Base-by-base conservation (phyloP, 2,797 vertebrate genomes). In the Pelochelys cantorii region DNA sequence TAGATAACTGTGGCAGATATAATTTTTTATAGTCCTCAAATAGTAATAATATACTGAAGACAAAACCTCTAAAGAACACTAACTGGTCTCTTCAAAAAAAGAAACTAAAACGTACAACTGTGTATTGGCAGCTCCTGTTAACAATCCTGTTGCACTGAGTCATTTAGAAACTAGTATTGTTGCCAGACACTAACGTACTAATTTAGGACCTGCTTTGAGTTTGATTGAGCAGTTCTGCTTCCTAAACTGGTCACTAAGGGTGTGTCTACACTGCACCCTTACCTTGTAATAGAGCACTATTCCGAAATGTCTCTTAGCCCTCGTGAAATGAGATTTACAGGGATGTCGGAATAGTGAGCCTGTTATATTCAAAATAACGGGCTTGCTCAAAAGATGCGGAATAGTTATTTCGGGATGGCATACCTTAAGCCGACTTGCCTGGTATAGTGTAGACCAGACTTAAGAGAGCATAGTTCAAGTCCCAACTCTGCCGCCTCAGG, bases 11-110 rank as follows among this genome's bases (percentile, higher is more conserved):
- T 52, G 25, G 74, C 42, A 77, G 42, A 77, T 52, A 25, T 34
- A 74, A 37, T 71, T 71, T 34, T 71, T 71, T 71, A 75, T 6
- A 75, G 23, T 75, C 37, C 22, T 75, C 71, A 75, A 7, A 25
- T 48, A 48, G 5, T 23, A 48, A 37, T 48, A 79, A 10, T 7
- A 81, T 5, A 86, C 52, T 7, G 80, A 83, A 68, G 42, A 80
- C 54, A 90, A 85, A 53, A 62, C 23, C 31, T 54, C 65, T 87
- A 71, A 77, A 18, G 68, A 37, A 27, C 78, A 71, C 55, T 74
- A 90, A 84, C 42, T 29, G 62, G n/a, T 84, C 48, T 52, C 78
- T 88, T 92, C 7, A 83, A 56, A 85, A 94, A 92, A 90, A 1
- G 0, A 88, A 79, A 87, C 22, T 75, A 34, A 74, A 88, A 82